Base-by-base conservation (phyloP, 2,888 invertebrate species). In the Microplitis deprimator region DNA sequence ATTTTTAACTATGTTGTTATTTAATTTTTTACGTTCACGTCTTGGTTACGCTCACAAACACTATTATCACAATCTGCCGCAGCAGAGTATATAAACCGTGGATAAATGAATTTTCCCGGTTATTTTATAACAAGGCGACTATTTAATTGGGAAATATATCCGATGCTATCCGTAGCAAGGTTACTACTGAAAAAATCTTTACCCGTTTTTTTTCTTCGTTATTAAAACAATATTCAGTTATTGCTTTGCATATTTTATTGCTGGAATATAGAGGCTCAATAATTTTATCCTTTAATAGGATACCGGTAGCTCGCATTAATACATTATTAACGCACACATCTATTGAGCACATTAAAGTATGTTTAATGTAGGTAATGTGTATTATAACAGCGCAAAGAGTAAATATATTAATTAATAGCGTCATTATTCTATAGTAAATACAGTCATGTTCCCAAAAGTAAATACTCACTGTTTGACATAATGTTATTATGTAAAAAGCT, bases 1-100 rank as follows among this genome's bases (percentile, higher is more conserved):
- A 59, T 59, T 67, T 62, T n/a, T 20, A 59, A 68, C 50, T 8
- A 67, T 73, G 65, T 73, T 73, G 17, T 73, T 73, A n/a, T 39
- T 50, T 3, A 13, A 50, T 50, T 59, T 67, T 73, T 41, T 65
- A 38, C 29, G 29, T 29, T 29, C 29, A 29, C 17, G n/a, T 38
- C 59, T n/a, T 8, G n/a, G 65, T 65, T 65, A 7, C 1, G 65
- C 29, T 13, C 13, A 29, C 50, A 50, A 50, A 5, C 50, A 13
- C 50, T 50, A 50, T 50, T 65, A 67, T 50, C 59, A 50, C 73
- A 59, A 38, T 73, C 41, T 73, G 60, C 29, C 20, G 38, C 50
- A 6, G 10, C 4, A 8, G 8, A 8, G 50, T 8, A 29, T 8
- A 59, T n/a, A 41, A 73, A 29, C 73, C 60, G 67, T 67, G 67